A percentile compares a stretch with the other conserved stretches of the same genome.
Conservation (phyloP, 2,113 vertebrate species). For the Telmatochromis brachygnathus region DNA sequence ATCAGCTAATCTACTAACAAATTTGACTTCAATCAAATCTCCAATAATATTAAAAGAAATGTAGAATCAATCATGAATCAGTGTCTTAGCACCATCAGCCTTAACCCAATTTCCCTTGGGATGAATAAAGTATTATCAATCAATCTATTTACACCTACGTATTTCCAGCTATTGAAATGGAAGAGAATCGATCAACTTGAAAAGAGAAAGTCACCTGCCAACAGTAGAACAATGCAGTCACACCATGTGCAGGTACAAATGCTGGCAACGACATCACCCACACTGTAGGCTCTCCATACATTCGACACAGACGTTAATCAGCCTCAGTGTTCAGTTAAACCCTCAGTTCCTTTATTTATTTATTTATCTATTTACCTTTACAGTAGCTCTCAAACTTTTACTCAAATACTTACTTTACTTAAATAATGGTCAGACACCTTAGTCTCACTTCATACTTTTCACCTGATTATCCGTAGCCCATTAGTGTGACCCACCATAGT, state of each 20-base stretch:
- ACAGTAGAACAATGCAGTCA: rapidly evolving
- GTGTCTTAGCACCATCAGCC: neutral
- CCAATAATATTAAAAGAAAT: neutral
- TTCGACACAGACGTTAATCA: neutral
- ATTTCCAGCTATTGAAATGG: neutral
- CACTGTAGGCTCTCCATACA: neutral
- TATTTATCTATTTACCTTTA: neutral
- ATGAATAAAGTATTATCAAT: neutral
- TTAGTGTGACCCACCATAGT: neutral
- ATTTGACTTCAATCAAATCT: neutral
- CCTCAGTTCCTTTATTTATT: neutral
- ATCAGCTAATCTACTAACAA: neutral
- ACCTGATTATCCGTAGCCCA: neutral
- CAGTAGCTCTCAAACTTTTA: neutral
- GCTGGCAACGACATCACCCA: neutral
- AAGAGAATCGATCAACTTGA: neutral
- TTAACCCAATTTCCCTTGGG: neutral
- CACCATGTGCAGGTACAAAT: neutral
- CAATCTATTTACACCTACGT: neutral
- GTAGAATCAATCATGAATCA: neutral
- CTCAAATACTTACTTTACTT: neutral
- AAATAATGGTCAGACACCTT: neutral
- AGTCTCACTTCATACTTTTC: neutral
- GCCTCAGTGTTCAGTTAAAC: neutral
- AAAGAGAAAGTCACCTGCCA: neutral